Base-by-base conservation (phyloP, 2,888 invertebrate species). In the Dryobota labecula region DNA sequence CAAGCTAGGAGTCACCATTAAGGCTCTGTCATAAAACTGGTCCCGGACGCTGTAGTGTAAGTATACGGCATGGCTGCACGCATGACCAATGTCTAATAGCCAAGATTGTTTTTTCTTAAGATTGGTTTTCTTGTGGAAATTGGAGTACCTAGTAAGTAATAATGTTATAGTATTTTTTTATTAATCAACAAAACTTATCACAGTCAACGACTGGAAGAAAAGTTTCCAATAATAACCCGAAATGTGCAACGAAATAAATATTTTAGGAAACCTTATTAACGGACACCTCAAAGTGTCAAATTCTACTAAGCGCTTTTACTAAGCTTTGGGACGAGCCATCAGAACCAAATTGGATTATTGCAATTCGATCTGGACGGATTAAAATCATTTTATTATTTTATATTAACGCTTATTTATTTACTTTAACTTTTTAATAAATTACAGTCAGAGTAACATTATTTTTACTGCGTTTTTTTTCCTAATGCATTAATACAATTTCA, bases 1-100 rank as follows among this genome's bases (percentile, higher is more conserved):
- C 90, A 87, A 83, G 84, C 90, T 89, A 87, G 88, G 81, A 89
- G 89, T 90, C 86, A 87, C 91, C 84, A 90, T 90, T 90, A 92
- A 90, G 90, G 89, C 80, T 81, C 77, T 89, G 88, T 90, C 90
- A 92, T 91, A 90, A 91, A 92, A 93, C 92, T 88, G 90, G 92
- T 92, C 86, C 78, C 80, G 84, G 88, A 80, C 78, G 89, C 86
- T 60, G 62, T 78, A 75, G 57, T 71, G 91, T 92, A 92, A 88
- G 91, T 88, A 87, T 80, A 84, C 70, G 87, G 51, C 62, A 78
- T 20, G 33, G 6, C 9, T 64, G 30, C 30, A 61, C 47, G 30
- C 15, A 45, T n/a, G 30, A 45, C 30, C 20, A 20, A 45, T 49
- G 27, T 47, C n/a, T n/a, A n/a, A 33, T 57, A 65, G 20, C 30